Evolutionary conservation across 2,113 vertebrate species (phyloP), one percentile per base, ranked within the genome.

Genomic region (Ahaetulla prasina): DNA sequence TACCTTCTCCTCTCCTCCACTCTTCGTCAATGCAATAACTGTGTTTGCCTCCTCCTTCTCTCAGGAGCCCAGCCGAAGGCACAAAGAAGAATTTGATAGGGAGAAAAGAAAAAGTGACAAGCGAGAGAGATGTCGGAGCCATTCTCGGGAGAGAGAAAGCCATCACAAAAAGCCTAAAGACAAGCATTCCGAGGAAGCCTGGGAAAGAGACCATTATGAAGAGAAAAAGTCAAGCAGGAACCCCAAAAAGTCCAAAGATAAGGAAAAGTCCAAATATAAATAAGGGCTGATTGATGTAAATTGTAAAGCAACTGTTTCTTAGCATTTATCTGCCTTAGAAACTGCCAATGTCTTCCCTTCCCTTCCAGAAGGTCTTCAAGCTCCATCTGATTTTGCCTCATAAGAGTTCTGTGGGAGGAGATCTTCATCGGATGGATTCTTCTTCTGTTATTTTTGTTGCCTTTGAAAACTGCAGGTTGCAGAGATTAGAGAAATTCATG

Each of bases 161-260:
- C 97, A 97, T 89, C 96, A 97, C 74, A 95, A 96, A 92, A 98
- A 96, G 39, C 91, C 96, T 0, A 98, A 93, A 52, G 96, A 96
- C 89, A 96, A 88, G 45, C 74, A 97, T 92, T 96, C 92, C 3
- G 93, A 97, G 0, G 97, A 96, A 0, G 1, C 16, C 52, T 63
- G 93, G 53, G 89, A 92, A 45, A 98, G 97, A 95, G 98, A 98
- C 11, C 96, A 39, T 22, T 22, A 97, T 91, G 97, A 98, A 68
- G 97, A 94, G 93, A 98, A 97, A 93, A 93, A 96, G 93, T 97
- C 96, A 93, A 98, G 97, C 93, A 97, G 96, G 94, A 99, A 98
- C 93, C 98, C 98, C 47, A 98, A 96, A 97, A 98, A 97, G 95
- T 97, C 97, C 35, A 99, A 96, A 97, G 98, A 99, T 90, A 98